A percentile compares a stretch with the other conserved stretches of the same genome.
Evolutionary conservation across 2,888 invertebrate species (phyloP).

Genomic region (Gnatocerus cornutus): DNA sequence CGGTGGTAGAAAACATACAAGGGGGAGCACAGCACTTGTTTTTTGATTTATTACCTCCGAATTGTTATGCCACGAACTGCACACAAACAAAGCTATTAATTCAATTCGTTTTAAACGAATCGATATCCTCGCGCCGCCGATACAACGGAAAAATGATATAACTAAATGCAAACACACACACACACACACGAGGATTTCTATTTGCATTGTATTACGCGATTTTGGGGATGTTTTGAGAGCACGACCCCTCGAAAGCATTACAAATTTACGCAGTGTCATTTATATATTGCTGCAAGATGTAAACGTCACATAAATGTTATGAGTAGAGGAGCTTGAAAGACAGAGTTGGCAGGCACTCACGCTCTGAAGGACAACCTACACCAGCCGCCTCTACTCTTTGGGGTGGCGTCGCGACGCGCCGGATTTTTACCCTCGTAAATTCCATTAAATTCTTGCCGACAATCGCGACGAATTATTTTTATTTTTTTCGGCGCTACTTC

Average conservation of each 20-base stretch:
- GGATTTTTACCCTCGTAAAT: slow-evolving; percentile 18
- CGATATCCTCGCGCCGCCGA: slow-evolving; percentile 6
- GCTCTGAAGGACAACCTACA: slow-evolving; percentile 29
- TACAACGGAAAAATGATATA: slow-evolving; percentile 24
- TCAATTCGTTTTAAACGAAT: slow-evolving; percentile 30
- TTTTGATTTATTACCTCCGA: slow-evolving; percentile 41
- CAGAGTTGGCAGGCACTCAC: slow-evolving; percentile 43
- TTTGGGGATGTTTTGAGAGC: slow-evolving; percentile 30
- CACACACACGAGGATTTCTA: slow-evolving; percentile 22
- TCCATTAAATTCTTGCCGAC: slow-evolving; percentile 9
- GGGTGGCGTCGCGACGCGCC: background rate
- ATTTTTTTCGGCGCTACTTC: slow-evolving; percentile 18
- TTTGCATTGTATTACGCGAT: slow-evolving; percentile 41
- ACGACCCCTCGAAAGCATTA: slow-evolving; percentile 34
- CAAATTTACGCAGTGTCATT: slow-evolving; percentile 47
- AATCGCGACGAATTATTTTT: slow-evolving; percentile 19
- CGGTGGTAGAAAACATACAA: slow-evolving; percentile 23
- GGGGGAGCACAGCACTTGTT: slow-evolving; percentile 14
- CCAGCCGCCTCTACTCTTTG: slow-evolving; percentile 22
- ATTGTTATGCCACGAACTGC: slow-evolving; percentile 28
- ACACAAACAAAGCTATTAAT: slow-evolving; percentile 43
- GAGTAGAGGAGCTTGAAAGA: slow-evolving; percentile 46
- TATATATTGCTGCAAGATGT: slow-evolving; percentile 49
- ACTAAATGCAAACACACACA: slow-evolving; percentile 43
- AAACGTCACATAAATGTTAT: slow-evolving; percentile 50